phyloP scores from a whole-genome alignment of 2,113 vertebrate genomes.

The Silurus asotus region DNA sequence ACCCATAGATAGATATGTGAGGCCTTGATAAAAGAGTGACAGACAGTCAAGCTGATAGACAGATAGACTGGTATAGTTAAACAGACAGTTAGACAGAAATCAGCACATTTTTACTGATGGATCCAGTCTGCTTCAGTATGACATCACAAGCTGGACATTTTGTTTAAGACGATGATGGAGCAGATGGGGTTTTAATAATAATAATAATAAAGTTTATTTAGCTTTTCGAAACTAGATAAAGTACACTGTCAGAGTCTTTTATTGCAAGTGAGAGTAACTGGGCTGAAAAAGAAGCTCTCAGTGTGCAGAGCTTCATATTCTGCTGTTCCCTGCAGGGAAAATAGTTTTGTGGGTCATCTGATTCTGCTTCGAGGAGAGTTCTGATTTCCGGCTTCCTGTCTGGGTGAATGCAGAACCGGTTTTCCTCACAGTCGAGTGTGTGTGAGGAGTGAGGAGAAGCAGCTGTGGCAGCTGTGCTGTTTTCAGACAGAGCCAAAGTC shows the following conservation, averaged over 20 bases:
- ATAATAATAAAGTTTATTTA: not conserved
- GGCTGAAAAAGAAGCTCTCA: not conserved
- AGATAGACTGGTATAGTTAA: not conserved
- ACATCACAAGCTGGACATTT: not conserved
- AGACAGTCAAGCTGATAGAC: not conserved
- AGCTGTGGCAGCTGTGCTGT: constrained; percentile 12
- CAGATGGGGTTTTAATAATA: constrained; percentile 1
- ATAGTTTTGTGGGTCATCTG: constrained; percentile 44
- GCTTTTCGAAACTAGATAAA: not conserved
- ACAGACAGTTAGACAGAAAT: not conserved
- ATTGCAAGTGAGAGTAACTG: not conserved
- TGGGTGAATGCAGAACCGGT: not conserved
- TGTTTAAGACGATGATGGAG: not conserved
- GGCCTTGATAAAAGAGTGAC: not conserved
- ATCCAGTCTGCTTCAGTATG: not conserved
- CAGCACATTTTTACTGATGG: not conserved
- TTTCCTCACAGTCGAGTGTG: not conserved
- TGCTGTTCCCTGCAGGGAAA: constrained; percentile 28
- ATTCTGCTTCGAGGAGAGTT: not conserved
- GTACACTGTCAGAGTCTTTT: not conserved
- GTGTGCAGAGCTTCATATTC: not conserved
- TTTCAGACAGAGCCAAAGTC: constrained; percentile 29
- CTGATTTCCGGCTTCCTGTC: constrained; percentile 18
- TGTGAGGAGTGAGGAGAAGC: not conserved
- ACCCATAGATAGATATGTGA: not conserved